Conservation (phyloP, 2,113 vertebrate genomes). For the Amphilophus citrinellus region DNA sequence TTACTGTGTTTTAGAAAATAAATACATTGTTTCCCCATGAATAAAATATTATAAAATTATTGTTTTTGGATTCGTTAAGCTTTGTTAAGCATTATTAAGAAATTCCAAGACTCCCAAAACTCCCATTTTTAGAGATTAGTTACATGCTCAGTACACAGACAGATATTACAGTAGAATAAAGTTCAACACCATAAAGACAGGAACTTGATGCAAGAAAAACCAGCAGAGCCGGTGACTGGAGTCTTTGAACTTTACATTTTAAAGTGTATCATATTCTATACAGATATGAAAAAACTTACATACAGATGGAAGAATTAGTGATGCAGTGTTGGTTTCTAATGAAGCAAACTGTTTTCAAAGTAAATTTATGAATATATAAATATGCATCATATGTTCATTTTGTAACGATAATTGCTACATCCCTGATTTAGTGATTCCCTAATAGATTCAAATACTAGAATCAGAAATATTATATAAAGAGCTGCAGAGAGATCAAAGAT, state of each 20-base stretch:
- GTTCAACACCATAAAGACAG: neutral
- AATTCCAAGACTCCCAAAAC: too few relatives aligned
- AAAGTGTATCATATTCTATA: slow-evolving; percentile 11
- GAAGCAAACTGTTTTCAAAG: slow-evolving; percentile 63
- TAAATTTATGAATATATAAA: slow-evolving; percentile 61
- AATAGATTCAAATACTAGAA: slow-evolving; percentile 72
- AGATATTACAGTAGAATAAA: neutral
- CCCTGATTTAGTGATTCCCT: slow-evolving; percentile 59
- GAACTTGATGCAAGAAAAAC: neutral
- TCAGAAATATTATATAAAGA: slow-evolving; percentile 70
- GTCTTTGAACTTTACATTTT: slow-evolving; percentile 34
- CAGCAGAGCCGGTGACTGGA: neutral
- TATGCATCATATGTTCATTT: slow-evolving; percentile 68
- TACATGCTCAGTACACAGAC: neutral
- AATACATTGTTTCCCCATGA: too few relatives aligned
- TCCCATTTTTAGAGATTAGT: too few relatives aligned
- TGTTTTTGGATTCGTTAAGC: too few relatives aligned
- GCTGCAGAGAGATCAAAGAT: slow-evolving; percentile 73
- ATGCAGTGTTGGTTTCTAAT: slow-evolving; percentile 42
- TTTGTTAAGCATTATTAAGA: neutral
- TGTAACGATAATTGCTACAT: slow-evolving; percentile 69
- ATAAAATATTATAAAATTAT: too few relatives aligned
- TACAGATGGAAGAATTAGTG: neutral
- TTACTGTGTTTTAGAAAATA: neutral
- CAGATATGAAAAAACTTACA: slow-evolving; percentile 1